A percentile compares a stretch with the other conserved stretches of the same genome.
phyloP scores from a whole-genome alignment of 2,113 vertebrate species.

The Hippocampus guttulatus region DNA sequence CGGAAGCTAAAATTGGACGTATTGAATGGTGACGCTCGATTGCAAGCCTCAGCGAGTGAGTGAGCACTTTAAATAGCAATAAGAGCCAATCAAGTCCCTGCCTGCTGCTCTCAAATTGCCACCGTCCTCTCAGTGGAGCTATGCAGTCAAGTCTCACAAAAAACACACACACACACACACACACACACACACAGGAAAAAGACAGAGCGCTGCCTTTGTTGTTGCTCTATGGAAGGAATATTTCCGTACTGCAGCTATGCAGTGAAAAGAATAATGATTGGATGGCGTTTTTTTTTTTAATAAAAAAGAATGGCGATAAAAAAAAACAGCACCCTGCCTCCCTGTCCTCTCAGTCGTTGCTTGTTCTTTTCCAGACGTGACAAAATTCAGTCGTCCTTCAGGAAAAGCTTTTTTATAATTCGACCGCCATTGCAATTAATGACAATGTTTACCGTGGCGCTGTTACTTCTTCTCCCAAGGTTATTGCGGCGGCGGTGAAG shows the following conservation, averaged over 20 bases:
- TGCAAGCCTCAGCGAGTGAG: neutral
- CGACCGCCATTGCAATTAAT: constrained; percentile 51
- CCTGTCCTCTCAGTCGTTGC: neutral
- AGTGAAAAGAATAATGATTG: constrained; percentile 9
- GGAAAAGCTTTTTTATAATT: constrained; percentile 46
- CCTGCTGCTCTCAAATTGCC: constrained; percentile 2
- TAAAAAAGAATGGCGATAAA: neutral
- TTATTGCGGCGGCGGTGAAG: constrained; percentile 7
- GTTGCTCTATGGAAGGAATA: constrained; percentile 12
- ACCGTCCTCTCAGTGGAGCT: neutral
- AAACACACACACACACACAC: neutral
- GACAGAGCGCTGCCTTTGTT: constrained; percentile 16
- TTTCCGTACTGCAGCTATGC: neutral
- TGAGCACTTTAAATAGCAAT: neutral
- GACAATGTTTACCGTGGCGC: constrained; percentile 22
- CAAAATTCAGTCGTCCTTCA: constrained; percentile 48
- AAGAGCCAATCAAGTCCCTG: constrained; percentile 1
- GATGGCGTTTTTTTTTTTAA: neutral
- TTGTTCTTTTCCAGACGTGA: constrained; percentile 24
- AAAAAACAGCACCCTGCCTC: neutral
- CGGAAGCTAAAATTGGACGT: neutral
- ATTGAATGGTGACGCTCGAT: neutral
- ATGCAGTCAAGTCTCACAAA: neutral
- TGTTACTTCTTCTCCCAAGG: constrained; percentile 29
- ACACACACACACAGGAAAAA: neutral